These are phyloP conservation scores for Lordiphosa fenestrarum DNA, from an alignment of 2,888 invertebrate genomes.

Conservation along the genomic window DNA sequence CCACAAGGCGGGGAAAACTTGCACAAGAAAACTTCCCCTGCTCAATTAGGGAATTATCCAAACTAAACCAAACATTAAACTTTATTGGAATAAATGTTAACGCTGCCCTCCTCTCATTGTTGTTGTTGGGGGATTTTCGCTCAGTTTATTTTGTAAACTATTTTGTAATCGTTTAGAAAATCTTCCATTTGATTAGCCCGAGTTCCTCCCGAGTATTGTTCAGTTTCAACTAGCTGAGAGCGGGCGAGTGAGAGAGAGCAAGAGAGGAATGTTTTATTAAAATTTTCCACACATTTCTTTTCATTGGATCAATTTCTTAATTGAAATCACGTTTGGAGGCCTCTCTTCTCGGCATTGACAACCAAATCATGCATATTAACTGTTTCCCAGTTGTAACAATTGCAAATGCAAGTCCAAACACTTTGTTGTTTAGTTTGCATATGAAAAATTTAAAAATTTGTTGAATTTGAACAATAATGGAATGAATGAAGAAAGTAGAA, in stretches of 20 bases:
- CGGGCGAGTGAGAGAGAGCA: constrained; percentile 4
- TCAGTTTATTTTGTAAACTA: constrained; percentile 21
- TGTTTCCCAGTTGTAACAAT: not conserved
- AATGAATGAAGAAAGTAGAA: too few species aligned
- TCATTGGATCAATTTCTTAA: constrained; percentile 2
- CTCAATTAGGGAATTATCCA: too few species aligned
- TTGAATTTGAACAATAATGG: too few species aligned
- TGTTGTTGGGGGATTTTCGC: not conserved
- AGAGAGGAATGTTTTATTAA: not conserved
- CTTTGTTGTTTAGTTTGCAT: not conserved
- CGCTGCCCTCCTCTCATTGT: not conserved
- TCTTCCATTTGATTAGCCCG: constrained; percentile 51
- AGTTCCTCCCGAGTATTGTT: constrained; percentile 25
- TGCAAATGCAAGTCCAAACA: not conserved
- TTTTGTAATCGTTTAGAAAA: constrained; percentile 38
- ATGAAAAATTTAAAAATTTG: too few species aligned
- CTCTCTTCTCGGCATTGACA: not conserved
- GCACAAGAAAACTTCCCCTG: not conserved
- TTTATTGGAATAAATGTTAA: not conserved
- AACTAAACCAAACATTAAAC: not conserved
- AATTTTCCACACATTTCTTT: not conserved
- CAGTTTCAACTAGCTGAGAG: too few species aligned
- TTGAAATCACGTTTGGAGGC: constrained; percentile 14
- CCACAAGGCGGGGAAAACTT: not conserved
- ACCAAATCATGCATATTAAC: not conserved